These are phyloP conservation scores for Tiliacea citrago DNA, from an alignment of 2,888 invertebrate genomes.

Conservation along the genomic window DNA sequence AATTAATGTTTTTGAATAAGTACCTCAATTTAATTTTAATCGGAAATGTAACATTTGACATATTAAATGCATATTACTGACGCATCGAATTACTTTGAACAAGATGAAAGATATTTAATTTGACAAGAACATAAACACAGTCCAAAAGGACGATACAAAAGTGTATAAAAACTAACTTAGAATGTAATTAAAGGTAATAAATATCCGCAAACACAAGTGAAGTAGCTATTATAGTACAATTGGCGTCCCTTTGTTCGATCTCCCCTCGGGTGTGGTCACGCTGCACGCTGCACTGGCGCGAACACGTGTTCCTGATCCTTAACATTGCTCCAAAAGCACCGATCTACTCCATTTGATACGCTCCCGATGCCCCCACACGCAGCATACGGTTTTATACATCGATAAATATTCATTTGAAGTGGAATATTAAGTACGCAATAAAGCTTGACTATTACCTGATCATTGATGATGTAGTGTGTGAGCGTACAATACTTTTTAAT, in stretches of 20 bases:
- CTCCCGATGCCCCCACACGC: conserved; percentile 79
- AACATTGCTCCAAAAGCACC: conserved; percentile 71
- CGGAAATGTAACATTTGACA: not conserved
- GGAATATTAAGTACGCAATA: conserved; percentile 60
- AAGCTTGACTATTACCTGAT: conserved; percentile 62
- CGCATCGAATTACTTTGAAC: not conserved
- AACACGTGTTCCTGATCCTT: conserved; percentile 88
- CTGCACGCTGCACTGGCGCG: conserved; percentile 76
- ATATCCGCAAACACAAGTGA: conserved; percentile 82
- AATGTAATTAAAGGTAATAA: conserved; percentile 73
- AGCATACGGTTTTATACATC: conserved; percentile 74
- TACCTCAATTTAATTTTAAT: not conserved
- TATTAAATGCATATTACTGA: not conserved
- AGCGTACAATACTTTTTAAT: not conserved
- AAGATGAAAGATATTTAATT: not conserved
- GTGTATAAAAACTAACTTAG: conserved; percentile 42
- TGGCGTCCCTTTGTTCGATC: conserved; percentile 76
- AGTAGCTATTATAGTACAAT: conserved; percentile 83
- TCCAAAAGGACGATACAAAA: conserved; percentile 5
- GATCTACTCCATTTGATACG: conserved; percentile 85
- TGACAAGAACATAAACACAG: not conserved
- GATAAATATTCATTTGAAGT: conserved; percentile 74
- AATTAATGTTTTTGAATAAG: not conserved
- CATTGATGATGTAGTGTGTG: conserved; percentile 19
- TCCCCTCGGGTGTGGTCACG: conserved; percentile 78